phyloP scores from a whole-genome alignment of 2,888 invertebrate genomes.

The Trimorus sp. region DNA sequence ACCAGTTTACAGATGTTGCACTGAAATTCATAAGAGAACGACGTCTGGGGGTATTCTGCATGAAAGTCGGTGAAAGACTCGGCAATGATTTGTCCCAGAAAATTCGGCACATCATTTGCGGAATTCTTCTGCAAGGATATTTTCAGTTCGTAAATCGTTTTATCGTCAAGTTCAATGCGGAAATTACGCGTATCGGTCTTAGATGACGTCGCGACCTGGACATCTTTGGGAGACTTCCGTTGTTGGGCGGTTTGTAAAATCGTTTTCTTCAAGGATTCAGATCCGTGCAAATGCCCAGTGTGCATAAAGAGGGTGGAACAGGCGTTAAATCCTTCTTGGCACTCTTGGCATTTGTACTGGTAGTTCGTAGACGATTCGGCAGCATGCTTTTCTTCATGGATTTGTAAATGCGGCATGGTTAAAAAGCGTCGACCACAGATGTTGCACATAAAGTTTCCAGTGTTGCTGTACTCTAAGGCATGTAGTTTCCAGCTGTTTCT shows the following conservation, averaged over 20 bases:
- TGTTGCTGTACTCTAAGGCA: slow-evolving; percentile 36
- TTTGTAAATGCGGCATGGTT: slow-evolving; percentile 26
- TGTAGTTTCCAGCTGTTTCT: slow-evolving; percentile 36
- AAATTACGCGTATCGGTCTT: slow-evolving; percentile 13
- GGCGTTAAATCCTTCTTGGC: slow-evolving; percentile 38
- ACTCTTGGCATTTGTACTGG: slow-evolving; percentile 34
- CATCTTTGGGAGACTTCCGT: neutral
- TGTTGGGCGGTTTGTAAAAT: neutral
- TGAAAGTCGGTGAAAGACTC: slow-evolving; percentile 56
- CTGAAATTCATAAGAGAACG: slow-evolving; percentile 31
- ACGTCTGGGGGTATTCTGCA: slow-evolving; percentile 45
- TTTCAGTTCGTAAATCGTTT: slow-evolving; percentile 43
- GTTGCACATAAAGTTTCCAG: slow-evolving; percentile 38
- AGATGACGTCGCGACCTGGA: neutral
- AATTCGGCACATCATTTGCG: neutral
- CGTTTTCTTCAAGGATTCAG: slow-evolving; percentile 29
- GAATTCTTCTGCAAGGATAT: slow-evolving; percentile 25
- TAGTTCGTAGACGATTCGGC: neutral
- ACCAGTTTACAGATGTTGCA: slow-evolving; percentile 55
- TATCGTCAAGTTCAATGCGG: slow-evolving; percentile 50
- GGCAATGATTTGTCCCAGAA: slow-evolving; percentile 36
- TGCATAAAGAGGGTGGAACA: slow-evolving; percentile 47
- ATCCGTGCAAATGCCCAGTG: slow-evolving; percentile 53
- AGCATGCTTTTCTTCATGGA: slow-evolving; percentile 45
- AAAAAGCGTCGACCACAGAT: slow-evolving; percentile 43